Percentiles rank a stretch among this genome's conserved stretches.
phyloP scores from a whole-genome alignment of 2,113 vertebrate species.

The Prolemur simus region DNA sequence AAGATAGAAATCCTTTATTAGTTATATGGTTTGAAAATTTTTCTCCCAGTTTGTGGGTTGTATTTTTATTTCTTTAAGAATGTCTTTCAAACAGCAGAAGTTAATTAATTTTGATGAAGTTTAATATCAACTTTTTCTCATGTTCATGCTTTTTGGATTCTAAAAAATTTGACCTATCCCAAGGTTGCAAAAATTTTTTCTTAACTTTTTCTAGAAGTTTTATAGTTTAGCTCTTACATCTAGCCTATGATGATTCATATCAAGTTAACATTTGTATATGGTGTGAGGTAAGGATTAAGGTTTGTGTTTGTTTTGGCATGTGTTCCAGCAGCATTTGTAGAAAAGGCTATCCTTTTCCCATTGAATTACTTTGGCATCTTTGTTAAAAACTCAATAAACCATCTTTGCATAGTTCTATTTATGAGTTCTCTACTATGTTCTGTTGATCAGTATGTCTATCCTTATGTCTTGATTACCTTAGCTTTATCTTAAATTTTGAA shows the following conservation, averaged over 20 bases:
- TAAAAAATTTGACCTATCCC: not conserved
- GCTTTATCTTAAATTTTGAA: constrained; percentile 26
- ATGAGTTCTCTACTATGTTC: not conserved
- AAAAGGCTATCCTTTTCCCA: not conserved
- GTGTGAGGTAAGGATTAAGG: not conserved
- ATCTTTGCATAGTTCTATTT: not conserved
- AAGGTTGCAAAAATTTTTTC: not conserved
- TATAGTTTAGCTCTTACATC: not conserved
- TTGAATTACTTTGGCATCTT: not conserved
- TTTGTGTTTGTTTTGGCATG: not conserved
- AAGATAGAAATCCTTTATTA: not conserved
- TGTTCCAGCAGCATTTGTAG: not conserved
- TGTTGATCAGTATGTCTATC: not conserved
- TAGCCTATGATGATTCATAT: not conserved
- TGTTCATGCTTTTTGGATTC: not conserved
- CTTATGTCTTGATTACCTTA: not conserved
- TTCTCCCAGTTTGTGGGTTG: not conserved
- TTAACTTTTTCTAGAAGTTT: not conserved
- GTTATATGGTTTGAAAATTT: not conserved
- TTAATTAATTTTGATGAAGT: not conserved
- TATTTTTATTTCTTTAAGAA: not conserved
- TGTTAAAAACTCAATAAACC: not conserved
- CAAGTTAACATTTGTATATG: not conserved
- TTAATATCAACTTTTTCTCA: not conserved
- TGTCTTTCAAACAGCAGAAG: not conserved